Base-by-base conservation (phyloP, 2,113 vertebrate species). In the Anhinga rufa region DNA sequence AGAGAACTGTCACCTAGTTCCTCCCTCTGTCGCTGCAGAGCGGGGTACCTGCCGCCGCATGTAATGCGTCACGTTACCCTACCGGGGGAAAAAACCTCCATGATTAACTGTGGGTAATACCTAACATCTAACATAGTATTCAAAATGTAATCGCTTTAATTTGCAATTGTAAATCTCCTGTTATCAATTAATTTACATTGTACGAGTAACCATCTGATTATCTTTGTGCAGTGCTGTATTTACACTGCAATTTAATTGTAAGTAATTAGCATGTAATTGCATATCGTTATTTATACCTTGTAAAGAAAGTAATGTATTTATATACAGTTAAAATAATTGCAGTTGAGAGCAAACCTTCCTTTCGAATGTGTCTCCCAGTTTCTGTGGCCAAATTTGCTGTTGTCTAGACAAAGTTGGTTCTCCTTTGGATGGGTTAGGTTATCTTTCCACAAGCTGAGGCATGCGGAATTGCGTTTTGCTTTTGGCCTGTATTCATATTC, bases 161-260 rank as follows among this genome's bases (percentile, higher is more conserved):
- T 97, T 95, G 93, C 92, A 87, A 86, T 86, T 85, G 94, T 92
- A 97, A 97, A 94, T 95, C 96, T 96, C 94, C 93, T 40, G 91
- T 96, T 98, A 97, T 98, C 98, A 98, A 95, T 98, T 98, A 97
- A 98, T 98, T 97, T 93, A n/a, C 92, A 75, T 94, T 93, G 96
- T 95, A 96, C 96, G 46, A 90, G 93, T 97, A 92, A 66, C 96
- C 88, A 91, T 95, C 97, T 97, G 98, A 98, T 98, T 96, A 97
- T 97, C 96, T 95, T 93, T 18, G 95, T 86, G 95, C 84, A 18
- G 79, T 49, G 89, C 90, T 38, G 77, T 93, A 84, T 92, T 97
- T 96, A 81, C 80, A 58, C 94, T 49, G 85, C 90, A 88, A 84
- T 97, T 96, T 95, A 90, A 90, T 91, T 70, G 93, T 80, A 88